Conservation (phyloP, 2,797 vertebrate genomes). For the Sciurus carolinensis region DNA sequence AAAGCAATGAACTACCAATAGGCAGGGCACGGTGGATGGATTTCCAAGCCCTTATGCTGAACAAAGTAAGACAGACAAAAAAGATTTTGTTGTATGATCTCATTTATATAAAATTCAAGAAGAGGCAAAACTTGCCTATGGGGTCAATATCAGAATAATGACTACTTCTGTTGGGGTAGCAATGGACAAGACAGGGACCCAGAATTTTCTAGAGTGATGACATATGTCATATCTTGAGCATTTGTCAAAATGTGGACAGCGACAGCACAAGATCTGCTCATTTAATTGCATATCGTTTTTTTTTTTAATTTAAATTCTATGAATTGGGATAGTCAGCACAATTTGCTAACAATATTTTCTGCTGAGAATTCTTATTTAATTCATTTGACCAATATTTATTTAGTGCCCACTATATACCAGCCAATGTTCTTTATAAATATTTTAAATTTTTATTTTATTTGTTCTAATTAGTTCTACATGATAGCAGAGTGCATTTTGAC, state of each 20-base stretch:
- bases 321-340: background rate
- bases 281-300: background rate
- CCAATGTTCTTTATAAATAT: background rate
- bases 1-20: background rate
- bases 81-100: background rate
- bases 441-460: too few relatives aligned
- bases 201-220: constrained; percentile 1
- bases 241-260: background rate
- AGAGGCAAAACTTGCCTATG: background rate
- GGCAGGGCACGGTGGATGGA: background rate
- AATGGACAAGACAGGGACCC: background rate
- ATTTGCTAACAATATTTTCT: background rate
- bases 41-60: background rate
- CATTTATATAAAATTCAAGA: constrained; percentile 25
- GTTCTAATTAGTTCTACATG: too few relatives aligned
- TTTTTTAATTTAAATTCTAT: background rate
- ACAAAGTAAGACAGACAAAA: background rate
- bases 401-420: background rate
- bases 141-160: background rate
- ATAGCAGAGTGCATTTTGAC: too few relatives aligned
- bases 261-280: background rate
- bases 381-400: background rate
- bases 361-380: background rate
- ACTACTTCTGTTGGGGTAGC: background rate
- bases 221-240: background rate